Conservation (phyloP, 2,113 vertebrate species). For the Hymenochirus boettgeri region DNA sequence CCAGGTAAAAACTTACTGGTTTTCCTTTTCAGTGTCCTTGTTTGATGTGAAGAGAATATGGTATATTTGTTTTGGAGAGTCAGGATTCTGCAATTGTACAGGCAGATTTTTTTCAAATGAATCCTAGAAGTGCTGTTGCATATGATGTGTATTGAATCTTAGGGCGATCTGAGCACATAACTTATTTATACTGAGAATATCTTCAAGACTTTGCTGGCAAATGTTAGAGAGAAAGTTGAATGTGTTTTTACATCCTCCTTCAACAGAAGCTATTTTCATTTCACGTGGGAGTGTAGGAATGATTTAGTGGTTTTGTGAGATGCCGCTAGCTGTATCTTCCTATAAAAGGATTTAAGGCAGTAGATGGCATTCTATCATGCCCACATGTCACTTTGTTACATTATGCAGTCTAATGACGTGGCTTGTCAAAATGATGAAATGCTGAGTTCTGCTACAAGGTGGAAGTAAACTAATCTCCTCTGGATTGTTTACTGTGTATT, state of each 20-base stretch:
- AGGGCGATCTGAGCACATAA: neutral
- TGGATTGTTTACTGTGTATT: conserved; percentile 19
- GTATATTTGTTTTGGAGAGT: no score
- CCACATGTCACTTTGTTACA: conserved; percentile 15
- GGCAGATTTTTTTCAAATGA: no score
- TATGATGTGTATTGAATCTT: neutral
- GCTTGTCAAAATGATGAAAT: conserved; percentile 13
- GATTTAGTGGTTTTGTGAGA: conserved; percentile 42
- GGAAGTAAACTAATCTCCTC: conserved; percentile 25
- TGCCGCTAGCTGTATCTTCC: conserved; percentile 35
- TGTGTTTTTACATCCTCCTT: neutral
- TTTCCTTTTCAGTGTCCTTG: no score
- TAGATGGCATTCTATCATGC: conserved; percentile 32
- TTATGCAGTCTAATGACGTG: conserved; percentile 26
- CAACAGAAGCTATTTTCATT: conserved; percentile 18
- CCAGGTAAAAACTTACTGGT: no score
- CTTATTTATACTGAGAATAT: neutral
- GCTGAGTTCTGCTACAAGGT: neutral
- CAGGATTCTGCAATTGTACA: no score
- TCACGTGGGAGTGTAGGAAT: conserved; percentile 31
- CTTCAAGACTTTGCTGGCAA: neutral
- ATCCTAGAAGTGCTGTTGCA: no score
- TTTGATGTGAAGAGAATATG: no score
- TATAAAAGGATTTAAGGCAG: conserved; percentile 17
- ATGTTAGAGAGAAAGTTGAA: conserved; percentile 18